Evolutionary conservation across 2,888 invertebrate species (phyloP).

Genomic region (Pyrocoelia pectoralis): DNA sequence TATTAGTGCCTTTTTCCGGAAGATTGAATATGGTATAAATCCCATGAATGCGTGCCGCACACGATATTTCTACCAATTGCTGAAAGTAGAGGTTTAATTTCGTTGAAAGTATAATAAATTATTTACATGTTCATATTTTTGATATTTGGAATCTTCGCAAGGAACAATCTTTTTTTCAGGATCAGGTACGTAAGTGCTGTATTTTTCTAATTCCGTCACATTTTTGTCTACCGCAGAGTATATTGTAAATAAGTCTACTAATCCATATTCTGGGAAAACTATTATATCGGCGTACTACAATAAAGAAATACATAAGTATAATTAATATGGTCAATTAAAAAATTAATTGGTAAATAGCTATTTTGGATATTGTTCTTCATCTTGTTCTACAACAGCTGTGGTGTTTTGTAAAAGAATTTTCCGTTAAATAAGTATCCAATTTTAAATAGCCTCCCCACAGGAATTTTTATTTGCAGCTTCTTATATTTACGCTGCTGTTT

Average conservation of each 20-base stretch:
- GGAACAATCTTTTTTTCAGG: slow-evolving; percentile 26
- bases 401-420: too few relatives aligned
- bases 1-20: slow-evolving; percentile 65
- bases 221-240: slow-evolving; percentile 12
- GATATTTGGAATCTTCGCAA: slow-evolving; percentile 27
- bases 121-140: slow-evolving; percentile 23
- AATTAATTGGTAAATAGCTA: too few relatives aligned
- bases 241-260: slow-evolving; percentile 22
- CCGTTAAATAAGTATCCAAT: too few relatives aligned
- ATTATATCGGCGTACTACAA: slow-evolving; percentile 31
- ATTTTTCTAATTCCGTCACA: slow-evolving; percentile 14
- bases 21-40: slow-evolving; percentile 79
- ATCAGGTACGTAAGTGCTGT: slow-evolving; percentile 35
- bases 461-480: too few relatives aligned
- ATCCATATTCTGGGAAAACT: slow-evolving; percentile 34
- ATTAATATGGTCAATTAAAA: too few relatives aligned
- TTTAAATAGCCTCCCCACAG: too few relatives aligned
- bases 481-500: too few relatives aligned
- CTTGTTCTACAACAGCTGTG: too few relatives aligned
- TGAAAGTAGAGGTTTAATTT: slow-evolving; percentile 8
- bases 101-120: slow-evolving; percentile 8
- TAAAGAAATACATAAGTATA: too few relatives aligned
- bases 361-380: too few relatives aligned
- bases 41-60: slow-evolving; percentile 64
- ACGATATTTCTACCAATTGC: slow-evolving; percentile 59